These are phyloP conservation scores for Cephus rjabovi DNA, from an alignment of 2,888 invertebrate species.

Conservation along the genomic window DNA sequence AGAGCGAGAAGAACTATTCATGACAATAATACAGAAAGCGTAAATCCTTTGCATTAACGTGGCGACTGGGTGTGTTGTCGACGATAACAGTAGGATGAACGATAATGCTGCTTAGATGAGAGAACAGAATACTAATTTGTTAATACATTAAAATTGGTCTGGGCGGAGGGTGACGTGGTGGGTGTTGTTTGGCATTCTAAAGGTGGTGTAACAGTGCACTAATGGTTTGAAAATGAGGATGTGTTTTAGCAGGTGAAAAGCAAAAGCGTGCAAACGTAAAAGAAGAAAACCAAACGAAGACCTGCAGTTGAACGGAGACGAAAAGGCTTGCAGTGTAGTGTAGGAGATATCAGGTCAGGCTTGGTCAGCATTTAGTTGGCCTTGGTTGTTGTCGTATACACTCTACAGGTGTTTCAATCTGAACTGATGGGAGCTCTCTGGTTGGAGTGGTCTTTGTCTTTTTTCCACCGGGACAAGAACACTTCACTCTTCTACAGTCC, in stretches of 20 bases:
- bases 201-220: neutral
- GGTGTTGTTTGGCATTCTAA: neutral
- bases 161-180: neutral
- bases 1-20: neutral
- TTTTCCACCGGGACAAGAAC: slow-evolving; percentile 69
- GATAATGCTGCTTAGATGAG: neutral
- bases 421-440: slow-evolving; percentile 45
- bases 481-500: slow-evolving; percentile 77
- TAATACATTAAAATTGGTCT: neutral
- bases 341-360: slow-evolving; percentile 28
- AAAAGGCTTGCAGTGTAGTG: slow-evolving; percentile 19
- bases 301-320: slow-evolving; percentile 48
- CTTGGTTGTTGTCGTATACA: slow-evolving; percentile 60
- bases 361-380: slow-evolving; percentile 54
- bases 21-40: neutral
- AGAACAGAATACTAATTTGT: neutral
- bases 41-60: neutral
- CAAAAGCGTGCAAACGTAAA: slow-evolving; percentile 33
- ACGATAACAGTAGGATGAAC: neutral
- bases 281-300: slow-evolving; percentile 56
- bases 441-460: slow-evolving; percentile 46
- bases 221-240: neutral
- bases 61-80: neutral
- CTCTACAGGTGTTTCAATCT: slow-evolving; percentile 51
- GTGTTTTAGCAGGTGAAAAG: neutral